These are phyloP conservation scores for Hucho hucho DNA, from an alignment of 2,113 vertebrate species.

Conservation along the genomic window DNA sequence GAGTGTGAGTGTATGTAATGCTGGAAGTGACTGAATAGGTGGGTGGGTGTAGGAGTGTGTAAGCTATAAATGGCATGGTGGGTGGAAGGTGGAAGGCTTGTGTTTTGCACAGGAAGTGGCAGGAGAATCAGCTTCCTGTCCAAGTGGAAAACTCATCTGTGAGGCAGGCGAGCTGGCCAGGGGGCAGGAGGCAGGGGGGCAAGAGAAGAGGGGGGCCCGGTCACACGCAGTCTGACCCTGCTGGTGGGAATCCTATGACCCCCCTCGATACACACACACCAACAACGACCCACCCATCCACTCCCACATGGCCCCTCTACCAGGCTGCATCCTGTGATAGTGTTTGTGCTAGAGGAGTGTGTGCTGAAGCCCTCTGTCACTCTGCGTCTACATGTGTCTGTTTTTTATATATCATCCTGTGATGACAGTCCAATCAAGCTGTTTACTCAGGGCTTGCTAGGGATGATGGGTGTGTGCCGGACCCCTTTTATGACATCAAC, in stretches of 20 bases:
- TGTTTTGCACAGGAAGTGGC: slow-evolving; percentile 90
- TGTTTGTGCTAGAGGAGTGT: too few species aligned
- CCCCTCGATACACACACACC: slow-evolving; percentile 28
- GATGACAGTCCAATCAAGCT: background rate
- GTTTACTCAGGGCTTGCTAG: background rate
- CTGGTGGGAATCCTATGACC: slow-evolving; percentile 73
- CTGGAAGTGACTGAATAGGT: slow-evolving; percentile 37
- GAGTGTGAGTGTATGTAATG: background rate
- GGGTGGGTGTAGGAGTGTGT: slow-evolving; percentile 19
- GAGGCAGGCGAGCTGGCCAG: slow-evolving; percentile 62
- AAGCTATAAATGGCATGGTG: too few species aligned
- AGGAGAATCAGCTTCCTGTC: slow-evolving; percentile 89
- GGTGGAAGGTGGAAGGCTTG: slow-evolving; percentile 20
- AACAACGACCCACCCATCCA: background rate
- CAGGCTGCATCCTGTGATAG: too few species aligned
- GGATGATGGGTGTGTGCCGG: background rate
- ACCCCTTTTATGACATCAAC: background rate
- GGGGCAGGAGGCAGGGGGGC: slow-evolving; percentile 57
- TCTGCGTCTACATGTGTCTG: slow-evolving; percentile 9
- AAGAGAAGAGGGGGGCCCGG: too few species aligned
- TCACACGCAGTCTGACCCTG: slow-evolving; percentile 75
- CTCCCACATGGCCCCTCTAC: background rate
- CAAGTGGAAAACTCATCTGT: slow-evolving; percentile 85
- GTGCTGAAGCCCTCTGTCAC: background rate
- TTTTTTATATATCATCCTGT: too few species aligned